A percentile compares a stretch with the other conserved stretches of the same genome.
phyloP scores from a whole-genome alignment of 2,113 vertebrate species.

The Micronisus gabar region DNA sequence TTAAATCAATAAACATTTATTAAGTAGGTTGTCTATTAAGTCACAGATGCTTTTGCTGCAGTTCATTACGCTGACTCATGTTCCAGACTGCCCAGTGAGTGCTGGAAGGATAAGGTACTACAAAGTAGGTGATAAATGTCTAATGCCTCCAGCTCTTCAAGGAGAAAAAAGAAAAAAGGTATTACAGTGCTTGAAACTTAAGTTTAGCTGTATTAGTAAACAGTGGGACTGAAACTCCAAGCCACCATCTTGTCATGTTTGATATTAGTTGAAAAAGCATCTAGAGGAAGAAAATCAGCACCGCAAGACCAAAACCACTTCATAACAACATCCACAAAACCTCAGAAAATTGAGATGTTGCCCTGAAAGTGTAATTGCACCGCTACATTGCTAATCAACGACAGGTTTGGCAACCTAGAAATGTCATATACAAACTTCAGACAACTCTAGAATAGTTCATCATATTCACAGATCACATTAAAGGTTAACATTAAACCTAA shows the following conservation, averaged over 20 bases:
- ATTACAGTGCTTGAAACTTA: background rate
- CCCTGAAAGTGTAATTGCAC: background rate
- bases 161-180: background rate
- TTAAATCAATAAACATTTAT: conserved; percentile 51
- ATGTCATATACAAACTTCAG: background rate
- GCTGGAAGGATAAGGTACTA: background rate
- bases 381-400: background rate
- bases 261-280: background rate
- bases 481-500: background rate
- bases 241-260: background rate
- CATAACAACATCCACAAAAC: background rate
- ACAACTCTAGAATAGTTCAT: background rate
- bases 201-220: background rate
- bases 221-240: background rate
- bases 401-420: background rate
- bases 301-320: background rate
- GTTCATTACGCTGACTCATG: background rate
- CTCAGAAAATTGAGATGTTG: background rate
- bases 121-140: background rate
- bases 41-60: background rate
- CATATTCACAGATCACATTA: background rate
- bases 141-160: background rate
- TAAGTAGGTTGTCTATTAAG: background rate
- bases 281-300: background rate
- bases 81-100: background rate